Evolutionary conservation across 2,888 invertebrate species (phyloP).

Genomic region (Parnassius glacialis): DNA sequence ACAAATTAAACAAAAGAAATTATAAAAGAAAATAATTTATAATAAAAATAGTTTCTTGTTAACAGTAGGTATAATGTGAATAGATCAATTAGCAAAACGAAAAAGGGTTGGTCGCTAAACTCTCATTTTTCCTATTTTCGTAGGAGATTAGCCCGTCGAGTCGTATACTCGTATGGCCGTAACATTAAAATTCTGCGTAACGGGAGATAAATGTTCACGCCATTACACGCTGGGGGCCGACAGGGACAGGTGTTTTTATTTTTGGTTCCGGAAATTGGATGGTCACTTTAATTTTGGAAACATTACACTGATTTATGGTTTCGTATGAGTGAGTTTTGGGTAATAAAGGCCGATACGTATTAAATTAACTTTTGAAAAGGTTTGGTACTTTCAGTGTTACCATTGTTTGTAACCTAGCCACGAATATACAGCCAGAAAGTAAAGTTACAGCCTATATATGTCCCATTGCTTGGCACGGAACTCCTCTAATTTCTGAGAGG

Average conservation of each 20-base stretch:
- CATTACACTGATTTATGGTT: slow-evolving; percentile 55
- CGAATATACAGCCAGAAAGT: too few relatives aligned
- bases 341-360: not conserved
- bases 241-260: slow-evolving; percentile 57
- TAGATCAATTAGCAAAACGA: not conserved
- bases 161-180: slow-evolving; percentile 31
- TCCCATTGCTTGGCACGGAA: too few relatives aligned
- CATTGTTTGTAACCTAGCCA: too few relatives aligned
- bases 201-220: slow-evolving; percentile 62
- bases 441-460: too few relatives aligned
- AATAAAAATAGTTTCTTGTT: too few relatives aligned
- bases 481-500: too few relatives aligned
- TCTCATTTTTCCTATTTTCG: slow-evolving; percentile 12
- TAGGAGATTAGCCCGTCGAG: slow-evolving; percentile 5
- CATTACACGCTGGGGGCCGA: slow-evolving; percentile 50
- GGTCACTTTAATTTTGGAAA: slow-evolving; percentile 62
- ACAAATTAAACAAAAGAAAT: too few relatives aligned
- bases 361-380: too few relatives aligned
- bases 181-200: slow-evolving; percentile 64
- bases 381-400: too few relatives aligned
- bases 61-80: not conserved
- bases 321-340: not conserved
- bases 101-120: not conserved
- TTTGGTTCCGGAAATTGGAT: slow-evolving; percentile 62
- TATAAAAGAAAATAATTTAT: too few relatives aligned